These are phyloP conservation scores for Hymenopus coronatus DNA, from an alignment of 2,888 invertebrate genomes.

Conservation along the genomic window DNA sequence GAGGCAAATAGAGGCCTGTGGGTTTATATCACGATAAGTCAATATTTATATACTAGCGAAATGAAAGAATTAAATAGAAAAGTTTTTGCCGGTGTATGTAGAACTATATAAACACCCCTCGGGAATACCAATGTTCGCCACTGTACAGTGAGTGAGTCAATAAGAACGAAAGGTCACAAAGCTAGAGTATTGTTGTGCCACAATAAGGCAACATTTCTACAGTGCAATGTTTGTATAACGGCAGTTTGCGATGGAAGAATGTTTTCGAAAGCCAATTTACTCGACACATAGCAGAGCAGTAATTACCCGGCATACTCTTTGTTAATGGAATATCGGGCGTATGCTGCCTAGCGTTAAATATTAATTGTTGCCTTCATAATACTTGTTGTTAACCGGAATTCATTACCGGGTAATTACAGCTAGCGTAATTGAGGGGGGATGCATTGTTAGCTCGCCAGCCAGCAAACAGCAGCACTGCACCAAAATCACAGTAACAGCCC, in stretches of 20 bases:
- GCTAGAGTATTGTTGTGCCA: too few relatives aligned
- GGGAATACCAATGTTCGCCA: too few relatives aligned
- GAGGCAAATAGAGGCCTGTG: too few relatives aligned
- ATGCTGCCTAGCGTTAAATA: background rate
- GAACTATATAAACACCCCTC: too few relatives aligned
- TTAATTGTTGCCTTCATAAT: background rate
- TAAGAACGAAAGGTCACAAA: too few relatives aligned
- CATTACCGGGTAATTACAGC: background rate
- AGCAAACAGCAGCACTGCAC: background rate
- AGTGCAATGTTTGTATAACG: background rate
- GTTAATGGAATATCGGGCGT: background rate
- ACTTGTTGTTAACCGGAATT: background rate
- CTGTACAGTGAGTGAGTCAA: too few relatives aligned
- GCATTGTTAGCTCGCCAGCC: background rate
- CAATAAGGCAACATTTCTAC: too few relatives aligned
- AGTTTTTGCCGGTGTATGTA: too few relatives aligned
- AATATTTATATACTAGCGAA: too few relatives aligned
- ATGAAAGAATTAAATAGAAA: too few relatives aligned
- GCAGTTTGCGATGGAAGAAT: background rate
- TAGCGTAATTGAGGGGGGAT: background rate
- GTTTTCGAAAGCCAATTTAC: background rate
- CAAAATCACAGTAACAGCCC: too few relatives aligned
- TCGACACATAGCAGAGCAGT: background rate
- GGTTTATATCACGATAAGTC: too few relatives aligned
- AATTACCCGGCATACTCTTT: background rate